These are phyloP conservation scores for Paratilapia polleni DNA, from an alignment of 2,113 vertebrate species.

Conservation along the genomic window DNA sequence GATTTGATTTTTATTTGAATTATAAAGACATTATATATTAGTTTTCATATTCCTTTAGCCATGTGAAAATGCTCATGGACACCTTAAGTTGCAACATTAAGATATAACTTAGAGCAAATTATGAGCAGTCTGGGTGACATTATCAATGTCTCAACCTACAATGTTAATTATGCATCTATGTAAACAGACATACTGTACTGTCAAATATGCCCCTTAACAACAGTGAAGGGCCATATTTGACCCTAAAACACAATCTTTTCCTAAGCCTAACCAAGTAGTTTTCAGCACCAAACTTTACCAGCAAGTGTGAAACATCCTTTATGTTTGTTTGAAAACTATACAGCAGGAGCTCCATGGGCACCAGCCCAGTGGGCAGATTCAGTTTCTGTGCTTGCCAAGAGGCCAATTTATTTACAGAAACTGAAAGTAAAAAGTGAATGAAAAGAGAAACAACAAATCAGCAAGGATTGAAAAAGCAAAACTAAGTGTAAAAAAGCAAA, in stretches of 20 bases:
- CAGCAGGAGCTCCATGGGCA: constrained; percentile 29
- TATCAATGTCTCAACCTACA: neutral
- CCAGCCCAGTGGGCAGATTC: constrained; percentile 25
- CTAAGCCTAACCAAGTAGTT: neutral
- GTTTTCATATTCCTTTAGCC: neutral
- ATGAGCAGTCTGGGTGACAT: neutral
- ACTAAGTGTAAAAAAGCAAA: neutral
- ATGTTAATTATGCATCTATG: neutral
- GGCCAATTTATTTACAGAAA: constrained; percentile 48
- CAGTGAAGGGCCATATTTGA: neutral
- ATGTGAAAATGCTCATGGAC: neutral
- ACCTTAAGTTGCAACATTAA: neutral
- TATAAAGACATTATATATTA: neutral
- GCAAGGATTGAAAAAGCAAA: neutral
- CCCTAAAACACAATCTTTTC: neutral
- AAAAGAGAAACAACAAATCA: neutral
- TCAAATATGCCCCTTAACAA: too few relatives aligned
- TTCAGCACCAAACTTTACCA: neutral
- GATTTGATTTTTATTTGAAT: neutral
- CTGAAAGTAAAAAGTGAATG: neutral
- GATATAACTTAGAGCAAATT: neutral
- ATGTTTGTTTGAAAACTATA: constrained; percentile 50
- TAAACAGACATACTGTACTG: neutral
- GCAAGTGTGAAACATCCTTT: neutral
- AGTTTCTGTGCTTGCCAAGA: constrained; percentile 39